These are phyloP conservation scores for Hypena proboscidalis DNA, from an alignment of 2,888 invertebrate genomes.

Conservation along the genomic window DNA sequence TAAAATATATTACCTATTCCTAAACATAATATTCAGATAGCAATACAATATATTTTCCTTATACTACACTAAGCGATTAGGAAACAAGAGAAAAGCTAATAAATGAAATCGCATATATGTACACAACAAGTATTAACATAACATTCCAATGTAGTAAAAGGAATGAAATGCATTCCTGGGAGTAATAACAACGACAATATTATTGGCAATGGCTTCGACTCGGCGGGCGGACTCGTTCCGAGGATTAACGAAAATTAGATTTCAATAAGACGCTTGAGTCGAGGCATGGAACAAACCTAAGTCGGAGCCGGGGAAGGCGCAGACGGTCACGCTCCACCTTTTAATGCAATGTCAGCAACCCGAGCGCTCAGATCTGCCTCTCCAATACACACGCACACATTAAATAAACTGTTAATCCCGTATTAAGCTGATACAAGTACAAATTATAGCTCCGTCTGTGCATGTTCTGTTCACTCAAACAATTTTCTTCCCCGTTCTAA, in stretches of 20 bases:
- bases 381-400: constrained; percentile 29
- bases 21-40: no score
- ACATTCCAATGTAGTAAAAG: constrained; percentile 40
- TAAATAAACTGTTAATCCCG: constrained; percentile 32
- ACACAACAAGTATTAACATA: constrained; percentile 38
- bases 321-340: constrained; percentile 76
- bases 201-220: constrained; percentile 64
- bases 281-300: constrained; percentile 72
- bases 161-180: constrained; percentile 53
- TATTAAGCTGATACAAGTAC: constrained; percentile 33
- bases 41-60: no score
- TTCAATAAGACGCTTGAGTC: constrained; percentile 82
- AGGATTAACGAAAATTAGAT: constrained; percentile 84
- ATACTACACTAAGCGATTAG: background rate
- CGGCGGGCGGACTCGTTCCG: constrained; percentile 61
- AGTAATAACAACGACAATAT: constrained; percentile 66
- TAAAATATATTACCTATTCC: no score
- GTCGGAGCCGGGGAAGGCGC: constrained; percentile 70
- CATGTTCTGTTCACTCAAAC: constrained; percentile 29
- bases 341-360: constrained; percentile 72
- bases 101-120: constrained; percentile 4
- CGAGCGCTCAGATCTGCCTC: constrained; percentile 33
- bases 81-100: background rate
- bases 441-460: constrained; percentile 30
- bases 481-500: constrained; percentile 19